Evolutionary conservation across 92 coral and sea anemone genomes (phyloP), one percentile per base, ranked within the genome.

Genomic region (Heteractis magnifica): DNA sequence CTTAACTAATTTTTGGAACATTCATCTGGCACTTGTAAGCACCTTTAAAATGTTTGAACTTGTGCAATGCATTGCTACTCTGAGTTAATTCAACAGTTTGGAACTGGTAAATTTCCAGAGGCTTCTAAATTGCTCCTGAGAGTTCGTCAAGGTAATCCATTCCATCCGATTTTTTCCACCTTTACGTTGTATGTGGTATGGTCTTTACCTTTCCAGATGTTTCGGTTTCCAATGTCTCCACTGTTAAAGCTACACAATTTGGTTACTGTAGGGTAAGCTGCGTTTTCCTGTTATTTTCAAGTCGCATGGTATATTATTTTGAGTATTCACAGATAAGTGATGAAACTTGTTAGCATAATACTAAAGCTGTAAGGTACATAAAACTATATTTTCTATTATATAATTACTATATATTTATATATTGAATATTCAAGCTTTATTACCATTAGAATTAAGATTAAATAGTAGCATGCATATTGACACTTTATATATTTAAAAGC

Each of bases 121-220:
- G 44, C 58, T 53, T 8, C 13, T 53, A 53, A 20, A 10, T 20
- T 26, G 9, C 8, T 10, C 5, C 3, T 13, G 1, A 26, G 15
- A 68, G 73, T 68, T 68, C 14, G 10, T 7, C 23, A 26, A 68
- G 73, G 73, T 68, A 68, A 68, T 26, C 11, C 16, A 23, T 20
- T 68, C 10, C 10, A 48, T 68, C 48, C 13, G 49, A 20, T 26
- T 26, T 26, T 3, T 23, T 8, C 73, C 49, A 4, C 10, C 20
- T 68, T 64, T 68, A 12, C 73, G 21, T 68, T 14, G 73, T 68
- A 68, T 68, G 73, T 68, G 73, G 41, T 68, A 23, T 68, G 73
- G 49, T 26, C 14, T 68, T 68, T 20, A 23, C 70, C 70, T 68
- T 68, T 26, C 14, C 73, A 68, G 73, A 68, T 68, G 9, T n/a